phyloP scores from a whole-genome alignment of 2,797 vertebrate genomes.

The Sternarchorhynchus goeldii region DNA sequence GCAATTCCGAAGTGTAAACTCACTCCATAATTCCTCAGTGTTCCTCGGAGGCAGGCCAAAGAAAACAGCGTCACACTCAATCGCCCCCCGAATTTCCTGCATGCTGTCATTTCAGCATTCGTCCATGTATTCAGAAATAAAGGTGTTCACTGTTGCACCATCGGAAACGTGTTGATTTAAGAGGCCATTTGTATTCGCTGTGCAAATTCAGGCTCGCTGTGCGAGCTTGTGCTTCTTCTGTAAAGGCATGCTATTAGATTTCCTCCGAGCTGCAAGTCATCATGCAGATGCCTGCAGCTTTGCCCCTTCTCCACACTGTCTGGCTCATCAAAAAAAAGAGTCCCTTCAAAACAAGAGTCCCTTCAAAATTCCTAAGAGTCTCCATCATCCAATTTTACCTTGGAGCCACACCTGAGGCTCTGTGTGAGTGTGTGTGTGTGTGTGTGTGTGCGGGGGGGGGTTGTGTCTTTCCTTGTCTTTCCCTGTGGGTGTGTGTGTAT shows the following conservation, averaged over 20 bases:
- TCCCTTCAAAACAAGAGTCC: slow-evolving; percentile 26
- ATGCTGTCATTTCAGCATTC: slow-evolving; percentile 53
- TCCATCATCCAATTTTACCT: slow-evolving; percentile 49
- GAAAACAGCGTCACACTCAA: slow-evolving; percentile 69
- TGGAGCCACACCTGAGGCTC: slow-evolving; percentile 53
- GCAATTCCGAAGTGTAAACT: slow-evolving; percentile 65
- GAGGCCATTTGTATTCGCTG: slow-evolving; percentile 48
- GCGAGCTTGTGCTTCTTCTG: slow-evolving; percentile 45
- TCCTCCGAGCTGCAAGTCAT: background rate
- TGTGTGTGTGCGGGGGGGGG: background rate
- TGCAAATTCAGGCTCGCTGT: slow-evolving; percentile 44
- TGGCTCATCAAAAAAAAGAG: slow-evolving; percentile 32
- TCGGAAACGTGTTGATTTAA: slow-evolving; percentile 60
- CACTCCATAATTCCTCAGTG: slow-evolving; percentile 62
- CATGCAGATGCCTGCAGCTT: slow-evolving; percentile 25
- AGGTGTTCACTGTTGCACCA: slow-evolving; percentile 45
- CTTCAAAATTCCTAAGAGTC: slow-evolving; percentile 50
- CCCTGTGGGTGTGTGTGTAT: slow-evolving; percentile 5
- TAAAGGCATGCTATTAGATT: slow-evolving; percentile 16
- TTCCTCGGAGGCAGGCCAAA: slow-evolving; percentile 58
- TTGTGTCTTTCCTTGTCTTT: background rate
- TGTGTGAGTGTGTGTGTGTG: slow-evolving; percentile 30
- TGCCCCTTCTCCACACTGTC: background rate
- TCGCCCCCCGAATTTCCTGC: slow-evolving; percentile 61
- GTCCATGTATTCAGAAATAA: slow-evolving; percentile 47